Conservation (phyloP, 2,888 invertebrate genomes). For the Temnothorax unifasciatus region DNA sequence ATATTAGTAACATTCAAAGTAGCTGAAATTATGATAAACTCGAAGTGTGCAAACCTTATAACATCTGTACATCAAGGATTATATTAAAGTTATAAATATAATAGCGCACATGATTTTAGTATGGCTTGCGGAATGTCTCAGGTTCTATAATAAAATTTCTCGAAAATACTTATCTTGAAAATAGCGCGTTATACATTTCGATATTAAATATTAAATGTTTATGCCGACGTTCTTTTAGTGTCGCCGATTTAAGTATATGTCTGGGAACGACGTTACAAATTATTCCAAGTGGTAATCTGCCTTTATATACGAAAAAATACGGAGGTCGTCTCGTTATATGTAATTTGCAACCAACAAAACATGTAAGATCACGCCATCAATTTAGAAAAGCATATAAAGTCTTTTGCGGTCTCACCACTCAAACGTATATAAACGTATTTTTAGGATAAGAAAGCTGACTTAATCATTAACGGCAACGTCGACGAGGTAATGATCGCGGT, state of each 20-base stretch:
- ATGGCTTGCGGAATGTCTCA: background rate
- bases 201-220: conserved; percentile 10
- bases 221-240: conserved; percentile 88
- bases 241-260: conserved; percentile 97
- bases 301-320: conserved; percentile 93
- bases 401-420: background rate
- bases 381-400: background rate
- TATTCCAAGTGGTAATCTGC: conserved; percentile 97
- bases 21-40: background rate
- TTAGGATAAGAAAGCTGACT: conserved; percentile 96
- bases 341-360: conserved; percentile 99
- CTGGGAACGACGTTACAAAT: conserved; percentile 99
- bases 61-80: background rate
- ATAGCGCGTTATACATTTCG: background rate
- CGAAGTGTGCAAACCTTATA: background rate
- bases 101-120: conserved; percentile 11
- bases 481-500: conserved; percentile 93
- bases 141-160: conserved; percentile 32
- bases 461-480: conserved; percentile 95
- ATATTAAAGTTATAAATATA: conserved; percentile 19
- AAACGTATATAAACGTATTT: conserved; percentile 71
- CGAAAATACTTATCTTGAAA: background rate
- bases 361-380: conserved; percentile 88
- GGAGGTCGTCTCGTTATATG: conserved; percentile 96
- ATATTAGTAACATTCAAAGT: background rate